Base-by-base conservation (phyloP, 2,113 vertebrate species). In the Ploceus nigricollis region DNA sequence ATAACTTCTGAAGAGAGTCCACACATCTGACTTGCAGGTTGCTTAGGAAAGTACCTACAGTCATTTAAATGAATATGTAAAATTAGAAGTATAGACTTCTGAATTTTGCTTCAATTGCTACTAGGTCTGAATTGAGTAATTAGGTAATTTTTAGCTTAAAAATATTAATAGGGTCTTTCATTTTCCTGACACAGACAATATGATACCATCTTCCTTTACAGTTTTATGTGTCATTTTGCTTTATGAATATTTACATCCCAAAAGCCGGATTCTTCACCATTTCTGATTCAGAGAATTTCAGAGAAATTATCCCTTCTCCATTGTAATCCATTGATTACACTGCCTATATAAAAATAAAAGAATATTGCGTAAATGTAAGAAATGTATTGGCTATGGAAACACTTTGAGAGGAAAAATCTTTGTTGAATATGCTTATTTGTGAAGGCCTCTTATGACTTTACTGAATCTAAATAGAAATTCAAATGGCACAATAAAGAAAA, bases 111-210 rank as follows among this genome's bases (percentile, higher is more conserved):
- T 71, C 7, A 45, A 10, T 82, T 66, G 23, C 5, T n/a, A 9
- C 48, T 68, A 65, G 22, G 9, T 45, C 7, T 92, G 28, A 75
- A 68, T 71, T 71, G 27, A 11, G 9, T 30, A 73, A 82, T 44
- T 31, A 39, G 25, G 21, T 63, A 61, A 11, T 16, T 54, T 61
- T 82, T 19, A 66, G 10, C 6, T 82, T 78, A 25, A 69, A 69
- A 72, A 80, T n/a, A 53, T 2, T 35, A 47, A n/a, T 9, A 57
- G 1, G 1, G 8, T 2, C 24, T 66, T 17, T n/a, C 2, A 31
- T 68, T 68, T 76, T 83, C 13, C 14, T 72, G 14, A 48, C 24
- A 42, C 4, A 64, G 9, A 19, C 3, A 64, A n/a, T 51, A 47
- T n/a, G 7, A 57, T n/a, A 21, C 33, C 30, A 28, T 35, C 10